Evolutionary conservation across 2,113 vertebrate species (phyloP), one percentile per base, ranked within the genome.

Genomic region (Syngnathus typhle): DNA sequence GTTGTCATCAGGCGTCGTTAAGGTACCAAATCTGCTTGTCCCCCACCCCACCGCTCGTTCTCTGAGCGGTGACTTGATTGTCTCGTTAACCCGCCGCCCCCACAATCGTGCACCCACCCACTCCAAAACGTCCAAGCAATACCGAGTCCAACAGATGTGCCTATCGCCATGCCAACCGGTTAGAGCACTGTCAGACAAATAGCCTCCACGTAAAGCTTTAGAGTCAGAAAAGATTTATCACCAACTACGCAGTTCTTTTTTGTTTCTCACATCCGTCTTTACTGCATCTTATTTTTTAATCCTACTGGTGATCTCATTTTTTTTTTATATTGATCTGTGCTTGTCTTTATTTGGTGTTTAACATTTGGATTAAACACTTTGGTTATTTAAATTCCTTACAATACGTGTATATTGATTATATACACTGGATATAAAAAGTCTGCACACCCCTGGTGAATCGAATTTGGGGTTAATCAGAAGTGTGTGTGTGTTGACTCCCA

Each of bases 141-240:
- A 89, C 88, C 73, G 84, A 90, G 85, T 89, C 85, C 88, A 85
- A 83, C 81, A 83, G 82, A 85, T 82, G 82, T 84, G 85, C 87
- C 89, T 89, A 83, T 87, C 77, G 78, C 74, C 70, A 84, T 69
- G 82, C 84, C 85, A 84, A 82, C 85, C 82, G 80, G 78, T 87
- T 86, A 86, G 80, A 80, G 85, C 86, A 82, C 72, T 70, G 74
- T 72, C 55, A 36, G 55, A 81, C 82, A n/a, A 68, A 76, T 79
- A 76, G 76, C 75, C 69, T 71, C 61, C 70, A 71, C 74, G 80
- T 81, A 72, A 69, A 83, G 81, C 81, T 84, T 74, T 80, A 85
- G 82, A 60, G 8, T 75, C 65, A 72, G 75, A 79, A 73, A 72
- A 64, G 46, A 82, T 85, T 84, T 76, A 72, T 88, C 72, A 76